Evolutionary conservation across 2,888 invertebrate species (phyloP), one percentile per base, ranked within the genome.

Genomic region (Agapostemon virescens): DNA sequence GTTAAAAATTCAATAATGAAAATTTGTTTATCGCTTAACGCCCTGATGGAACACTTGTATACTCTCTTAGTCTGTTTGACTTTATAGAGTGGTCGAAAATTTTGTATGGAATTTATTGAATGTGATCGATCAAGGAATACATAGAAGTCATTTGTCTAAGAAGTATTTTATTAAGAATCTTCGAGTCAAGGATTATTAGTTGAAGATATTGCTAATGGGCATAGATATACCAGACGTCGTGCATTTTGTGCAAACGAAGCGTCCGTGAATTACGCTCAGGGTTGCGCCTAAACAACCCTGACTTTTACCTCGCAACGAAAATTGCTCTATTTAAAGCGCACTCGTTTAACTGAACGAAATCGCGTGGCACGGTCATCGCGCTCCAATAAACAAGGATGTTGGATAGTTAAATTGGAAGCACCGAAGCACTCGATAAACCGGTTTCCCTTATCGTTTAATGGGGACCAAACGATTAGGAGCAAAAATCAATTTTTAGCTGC

Each of bases 181-280:
- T 38, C 38, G 2, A 9, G 38, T 38, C 1, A 38, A 38, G 38
- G 11, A 38, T 38, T 13, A 38, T 38, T 13, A 38, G 38, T 38
- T 13, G 38, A 11, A 11, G 9, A 2, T 38, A 38, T 38, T 11
- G 2, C 33, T 9, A 38, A 7, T 38, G 2, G 11, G 38, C 38
- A 9, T 1, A 9, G 38, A 1, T 38, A 38, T 38, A 11, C 38
- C 11, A 38, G 11, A 1, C 67, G 40, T 68, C 9, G 26, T 42
- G 77, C 76, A 58, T 68, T 64, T 63, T 69, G 69, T 72, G 45
- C 69, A 74, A 74, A 69, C 73, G 71, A 74, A 30, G 74, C 84
- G 74, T 75, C 55, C 67, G 64, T 77, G 81, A 23, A 52, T 23
- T 45, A 9, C 40, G n/a, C 42, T 69, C 70, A 20, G 20, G 17